Conservation (phyloP, 2,113 vertebrate species). For the Microcebus lehilahytsara region DNA sequence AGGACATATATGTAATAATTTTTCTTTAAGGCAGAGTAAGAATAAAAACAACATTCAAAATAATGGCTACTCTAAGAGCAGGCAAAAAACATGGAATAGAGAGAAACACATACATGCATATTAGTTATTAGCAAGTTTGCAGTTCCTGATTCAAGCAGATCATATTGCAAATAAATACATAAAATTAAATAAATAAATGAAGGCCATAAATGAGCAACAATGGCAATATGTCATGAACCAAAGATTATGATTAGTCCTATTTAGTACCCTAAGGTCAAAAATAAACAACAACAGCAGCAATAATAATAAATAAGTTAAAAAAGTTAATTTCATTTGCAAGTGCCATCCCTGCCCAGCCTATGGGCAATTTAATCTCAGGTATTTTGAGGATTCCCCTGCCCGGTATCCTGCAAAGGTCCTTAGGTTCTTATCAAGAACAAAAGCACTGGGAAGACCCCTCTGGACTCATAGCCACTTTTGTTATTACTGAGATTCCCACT, state of each 20-base stretch:
- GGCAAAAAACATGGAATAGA: background rate
- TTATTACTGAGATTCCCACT: background rate
- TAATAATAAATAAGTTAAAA: background rate
- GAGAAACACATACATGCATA: background rate
- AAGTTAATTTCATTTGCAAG: background rate
- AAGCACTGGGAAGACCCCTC: background rate
- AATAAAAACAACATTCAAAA: background rate
- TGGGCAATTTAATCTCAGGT: background rate
- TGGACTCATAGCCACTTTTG: background rate
- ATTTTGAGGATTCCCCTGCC: background rate
- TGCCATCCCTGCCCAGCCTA: background rate
- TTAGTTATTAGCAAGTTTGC: background rate
- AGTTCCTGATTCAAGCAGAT: background rate
- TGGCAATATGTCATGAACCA: background rate
- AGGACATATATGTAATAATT: background rate
- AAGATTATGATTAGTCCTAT: background rate
- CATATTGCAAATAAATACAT: background rate
- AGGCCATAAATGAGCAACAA: background rate
- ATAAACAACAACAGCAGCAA: background rate
- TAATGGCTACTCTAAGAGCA: background rate
- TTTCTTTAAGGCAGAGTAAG: background rate
- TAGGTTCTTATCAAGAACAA: background rate
- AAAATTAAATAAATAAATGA: background rate
- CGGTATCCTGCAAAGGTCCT: background rate
- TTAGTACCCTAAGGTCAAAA: background rate